Conservation (phyloP, 2,797 vertebrate genomes). For the Chaetodon trifasciatus region DNA sequence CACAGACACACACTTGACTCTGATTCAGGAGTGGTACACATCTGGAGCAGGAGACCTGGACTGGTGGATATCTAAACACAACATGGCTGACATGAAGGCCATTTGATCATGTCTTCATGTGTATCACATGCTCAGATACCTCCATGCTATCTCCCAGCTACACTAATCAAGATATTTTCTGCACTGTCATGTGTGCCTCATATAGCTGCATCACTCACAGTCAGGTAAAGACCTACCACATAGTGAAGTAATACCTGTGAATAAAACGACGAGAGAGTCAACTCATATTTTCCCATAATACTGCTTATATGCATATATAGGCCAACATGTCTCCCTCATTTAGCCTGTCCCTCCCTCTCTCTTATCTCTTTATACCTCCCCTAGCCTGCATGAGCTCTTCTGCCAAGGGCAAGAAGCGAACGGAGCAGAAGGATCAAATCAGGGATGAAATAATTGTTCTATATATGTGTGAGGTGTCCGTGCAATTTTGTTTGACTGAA, state of each 20-base stretch:
- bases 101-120: background rate
- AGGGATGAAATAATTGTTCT: conserved; percentile 54
- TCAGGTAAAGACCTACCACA: conserved; percentile 5
- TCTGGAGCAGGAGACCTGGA: background rate
- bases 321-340: conserved; percentile 46
- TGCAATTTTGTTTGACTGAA: conserved; percentile 39
- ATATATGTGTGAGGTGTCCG: conserved; percentile 26
- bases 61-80: conserved; percentile 8
- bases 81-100: conserved; percentile 22
- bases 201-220: conserved; percentile 5
- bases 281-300: conserved; percentile 26
- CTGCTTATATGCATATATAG: conserved; percentile 45
- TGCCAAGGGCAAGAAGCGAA: conserved; percentile 59
- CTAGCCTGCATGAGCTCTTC: conserved; percentile 40
- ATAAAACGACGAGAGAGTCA: conserved; percentile 11
- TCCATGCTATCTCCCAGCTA: conserved; percentile 7
- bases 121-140: conserved; percentile 6
- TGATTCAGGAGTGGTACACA: conserved; percentile 19
- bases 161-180: background rate
- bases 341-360: conserved; percentile 20
- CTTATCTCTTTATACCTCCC: conserved; percentile 30
- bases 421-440: conserved; percentile 60
- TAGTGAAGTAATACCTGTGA: background rate
- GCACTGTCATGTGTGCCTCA: background rate
- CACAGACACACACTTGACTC: background rate